Evolutionary conservation across 2,888 invertebrate genomes (phyloP).

Genomic region (Antheraea assamensis): DNA sequence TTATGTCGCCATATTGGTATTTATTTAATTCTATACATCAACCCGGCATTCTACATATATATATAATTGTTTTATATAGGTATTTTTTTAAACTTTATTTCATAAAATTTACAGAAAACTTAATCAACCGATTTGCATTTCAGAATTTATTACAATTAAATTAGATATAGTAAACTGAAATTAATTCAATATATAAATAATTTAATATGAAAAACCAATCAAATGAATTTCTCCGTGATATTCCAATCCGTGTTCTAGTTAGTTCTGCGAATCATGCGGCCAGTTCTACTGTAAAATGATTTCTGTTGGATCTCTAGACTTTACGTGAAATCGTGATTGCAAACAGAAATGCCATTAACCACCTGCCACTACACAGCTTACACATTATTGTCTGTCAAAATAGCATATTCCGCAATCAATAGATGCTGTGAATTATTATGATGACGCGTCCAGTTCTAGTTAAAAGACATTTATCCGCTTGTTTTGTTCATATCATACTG

Average conservation of each 20-base stretch:
- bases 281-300: background rate
- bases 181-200: background rate
- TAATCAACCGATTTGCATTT: too few species aligned
- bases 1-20: too few species aligned
- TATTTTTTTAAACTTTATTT: too few species aligned
- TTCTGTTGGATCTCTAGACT: background rate
- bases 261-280: background rate
- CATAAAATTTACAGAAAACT: too few species aligned
- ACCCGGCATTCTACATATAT: too few species aligned
- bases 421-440: background rate
- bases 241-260: background rate
- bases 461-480: background rate
- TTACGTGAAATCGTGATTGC: background rate
- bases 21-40: too few species aligned
- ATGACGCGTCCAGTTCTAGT: background rate
- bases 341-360: background rate
- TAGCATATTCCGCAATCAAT: background rate
- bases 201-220: background rate
- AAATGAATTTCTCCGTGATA: background rate
- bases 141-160: too few species aligned
- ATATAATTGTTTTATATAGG: too few species aligned
- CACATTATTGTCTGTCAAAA: background rate
- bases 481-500: background rate
- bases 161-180: too few species aligned
- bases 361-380: background rate